phyloP scores from a whole-genome alignment of 92 coral and sea anemone genomes.

The Parazoanthus darwini region DNA sequence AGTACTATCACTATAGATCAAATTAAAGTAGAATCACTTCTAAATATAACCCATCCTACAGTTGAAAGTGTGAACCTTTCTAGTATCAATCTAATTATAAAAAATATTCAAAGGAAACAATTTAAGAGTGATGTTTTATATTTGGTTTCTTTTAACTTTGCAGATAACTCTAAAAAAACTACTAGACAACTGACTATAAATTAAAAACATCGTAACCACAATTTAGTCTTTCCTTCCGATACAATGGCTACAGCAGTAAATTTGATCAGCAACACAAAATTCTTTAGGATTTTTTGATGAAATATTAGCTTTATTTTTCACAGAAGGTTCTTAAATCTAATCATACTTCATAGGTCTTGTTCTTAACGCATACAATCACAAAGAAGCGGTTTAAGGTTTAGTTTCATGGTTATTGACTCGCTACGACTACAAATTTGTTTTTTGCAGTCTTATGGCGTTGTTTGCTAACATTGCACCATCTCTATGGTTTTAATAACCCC shows the following conservation, averaged over 20 bases:
- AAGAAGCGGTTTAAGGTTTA: not conserved
- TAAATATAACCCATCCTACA: not conserved
- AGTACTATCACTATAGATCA: not conserved
- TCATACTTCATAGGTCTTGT: not conserved
- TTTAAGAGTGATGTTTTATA: too few relatives aligned
- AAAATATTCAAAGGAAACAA: too few relatives aligned
- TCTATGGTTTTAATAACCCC: too few relatives aligned
- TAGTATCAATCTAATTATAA: not conserved
- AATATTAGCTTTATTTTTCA: not conserved
- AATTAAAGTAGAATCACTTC: not conserved
- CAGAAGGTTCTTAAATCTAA: too few relatives aligned
- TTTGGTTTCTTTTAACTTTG: not conserved
- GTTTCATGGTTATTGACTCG: too few relatives aligned
- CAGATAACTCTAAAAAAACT: not conserved
- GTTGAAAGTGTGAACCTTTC: not conserved
- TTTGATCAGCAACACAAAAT: not conserved
- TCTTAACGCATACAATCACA: too few relatives aligned
- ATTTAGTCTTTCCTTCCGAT: not conserved
- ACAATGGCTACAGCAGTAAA: not conserved
- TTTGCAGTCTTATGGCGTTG: too few relatives aligned
- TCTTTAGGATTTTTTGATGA: too few relatives aligned
- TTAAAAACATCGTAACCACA: not conserved
- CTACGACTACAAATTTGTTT: too few relatives aligned
- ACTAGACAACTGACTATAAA: not conserved
- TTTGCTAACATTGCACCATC: too few relatives aligned